Conservation (phyloP, 2,888 invertebrate genomes). For the Rutpela maculata region DNA sequence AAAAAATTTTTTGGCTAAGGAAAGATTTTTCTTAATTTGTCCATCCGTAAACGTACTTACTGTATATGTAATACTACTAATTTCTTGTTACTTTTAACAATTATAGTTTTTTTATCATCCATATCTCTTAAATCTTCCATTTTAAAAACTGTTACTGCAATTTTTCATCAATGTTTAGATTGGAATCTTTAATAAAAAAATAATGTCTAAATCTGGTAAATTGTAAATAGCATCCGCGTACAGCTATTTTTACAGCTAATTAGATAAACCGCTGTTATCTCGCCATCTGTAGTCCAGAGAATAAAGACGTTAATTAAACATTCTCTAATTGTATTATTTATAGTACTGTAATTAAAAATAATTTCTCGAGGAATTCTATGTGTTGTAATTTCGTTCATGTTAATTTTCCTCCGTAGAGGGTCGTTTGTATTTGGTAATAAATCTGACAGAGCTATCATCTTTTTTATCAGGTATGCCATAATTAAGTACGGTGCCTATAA, state of each 20-base stretch:
- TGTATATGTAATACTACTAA: no score
- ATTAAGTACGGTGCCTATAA: conserved; percentile 55
- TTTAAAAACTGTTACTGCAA: background rate
- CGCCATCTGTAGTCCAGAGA: conserved; percentile 8
- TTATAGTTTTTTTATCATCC: no score
- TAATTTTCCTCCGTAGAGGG: conserved; percentile 21
- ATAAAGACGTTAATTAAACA: conserved; percentile 35
- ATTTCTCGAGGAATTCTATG: background rate
- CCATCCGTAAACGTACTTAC: no score
- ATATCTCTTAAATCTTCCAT: background rate
- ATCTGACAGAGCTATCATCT: conserved; percentile 55
- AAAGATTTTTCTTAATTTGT: no score
- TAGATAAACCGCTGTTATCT: conserved; percentile 29
- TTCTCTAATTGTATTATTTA: conserved; percentile 32
- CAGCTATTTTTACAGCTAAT: conserved; percentile 50
- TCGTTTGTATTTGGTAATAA: conserved; percentile 54
- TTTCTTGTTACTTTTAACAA: no score
- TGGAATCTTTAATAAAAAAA: conserved; percentile 35
- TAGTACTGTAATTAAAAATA: conserved; percentile 22
- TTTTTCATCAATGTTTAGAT: conserved; percentile 6
- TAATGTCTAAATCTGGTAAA: conserved; percentile 49
- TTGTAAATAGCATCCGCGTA: conserved; percentile 17
- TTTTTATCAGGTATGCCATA: conserved; percentile 55
- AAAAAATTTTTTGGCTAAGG: no score
- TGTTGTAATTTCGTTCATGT: conserved; percentile 10